These are phyloP conservation scores for Chalcosyrphus nemorum DNA, from an alignment of 2,888 invertebrate species.

Conservation along the genomic window DNA sequence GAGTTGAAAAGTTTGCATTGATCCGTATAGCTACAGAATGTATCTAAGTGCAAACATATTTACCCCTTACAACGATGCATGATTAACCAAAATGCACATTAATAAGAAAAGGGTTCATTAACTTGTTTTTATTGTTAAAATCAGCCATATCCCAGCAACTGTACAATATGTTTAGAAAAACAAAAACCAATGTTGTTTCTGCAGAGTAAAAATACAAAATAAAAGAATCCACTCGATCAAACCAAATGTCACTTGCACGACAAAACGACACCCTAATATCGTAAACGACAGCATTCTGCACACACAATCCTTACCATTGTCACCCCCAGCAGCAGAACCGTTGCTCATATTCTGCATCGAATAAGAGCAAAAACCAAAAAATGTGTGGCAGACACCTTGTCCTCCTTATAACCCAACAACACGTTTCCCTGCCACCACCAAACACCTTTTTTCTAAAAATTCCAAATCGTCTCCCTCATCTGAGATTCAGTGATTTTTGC, in stretches of 20 bases:
- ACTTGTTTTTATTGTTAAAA: slow-evolving; percentile 5
- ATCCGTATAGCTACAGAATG: too few species aligned
- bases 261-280: slow-evolving; percentile 64
- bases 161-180: slow-evolving; percentile 3
- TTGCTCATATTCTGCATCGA: slow-evolving; percentile 68
- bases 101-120: slow-evolving; percentile 50
- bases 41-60: too few species aligned
- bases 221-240: slow-evolving; percentile 72
- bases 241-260: slow-evolving; percentile 69
- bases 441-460: slow-evolving; percentile 61
- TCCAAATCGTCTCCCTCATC: slow-evolving; percentile 31
- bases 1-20: too few species aligned
- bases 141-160: background rate
- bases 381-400: slow-evolving; percentile 72
- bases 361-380: slow-evolving; percentile 50
- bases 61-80: background rate
- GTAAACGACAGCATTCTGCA: slow-evolving; percentile 56
- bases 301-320: slow-evolving; percentile 36
- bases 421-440: slow-evolving; percentile 38
- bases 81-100: slow-evolving; percentile 39
- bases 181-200: slow-evolving; percentile 51
- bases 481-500: slow-evolving; percentile 36
- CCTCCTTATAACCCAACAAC: slow-evolving; percentile 38
- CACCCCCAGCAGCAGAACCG: slow-evolving; percentile 58
- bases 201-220: slow-evolving; percentile 20